These are phyloP conservation scores for Operophtera brumata DNA, from an alignment of 2,888 invertebrate species.

Conservation along the genomic window DNA sequence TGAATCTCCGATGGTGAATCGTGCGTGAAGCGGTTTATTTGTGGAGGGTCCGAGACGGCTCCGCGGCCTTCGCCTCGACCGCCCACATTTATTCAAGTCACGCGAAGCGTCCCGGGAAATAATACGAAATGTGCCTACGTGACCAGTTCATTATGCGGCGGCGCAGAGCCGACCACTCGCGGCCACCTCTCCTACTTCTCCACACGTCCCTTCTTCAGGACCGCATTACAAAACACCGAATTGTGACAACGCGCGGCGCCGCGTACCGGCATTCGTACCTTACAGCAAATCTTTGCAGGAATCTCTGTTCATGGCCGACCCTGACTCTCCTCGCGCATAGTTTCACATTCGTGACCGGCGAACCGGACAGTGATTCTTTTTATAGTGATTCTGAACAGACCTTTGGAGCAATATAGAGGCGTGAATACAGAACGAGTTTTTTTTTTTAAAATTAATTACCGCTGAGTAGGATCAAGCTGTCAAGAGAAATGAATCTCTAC, in stretches of 20 bases:
- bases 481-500: constrained; percentile 3
- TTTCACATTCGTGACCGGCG: constrained; percentile 6
- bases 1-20: constrained; percentile 76
- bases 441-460: constrained; percentile 7
- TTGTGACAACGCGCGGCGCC: constrained; percentile 42
- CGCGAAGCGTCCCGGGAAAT: constrained; percentile 79
- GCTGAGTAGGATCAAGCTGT: background rate
- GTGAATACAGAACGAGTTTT: constrained; percentile 3
- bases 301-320: constrained; percentile 33
- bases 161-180: constrained; percentile 57
- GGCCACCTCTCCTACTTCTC: constrained; percentile 47
- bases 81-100: constrained; percentile 75
- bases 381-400: background rate
- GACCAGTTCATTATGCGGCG: constrained; percentile 79
- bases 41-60: constrained; percentile 69
- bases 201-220: constrained; percentile 38
- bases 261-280: constrained; percentile 42
- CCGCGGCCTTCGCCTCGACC: constrained; percentile 48
- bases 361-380: background rate
- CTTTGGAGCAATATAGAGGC: background rate
- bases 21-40: constrained; percentile 80
- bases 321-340: constrained; percentile 18
- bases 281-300: constrained; percentile 50
- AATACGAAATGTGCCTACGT: constrained; percentile 81
- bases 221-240: constrained; percentile 57